A percentile compares a stretch with the other conserved stretches of the same genome.
Evolutionary conservation across 2,113 vertebrate species (phyloP).

Genomic region (Callithrix jacchus): DNA sequence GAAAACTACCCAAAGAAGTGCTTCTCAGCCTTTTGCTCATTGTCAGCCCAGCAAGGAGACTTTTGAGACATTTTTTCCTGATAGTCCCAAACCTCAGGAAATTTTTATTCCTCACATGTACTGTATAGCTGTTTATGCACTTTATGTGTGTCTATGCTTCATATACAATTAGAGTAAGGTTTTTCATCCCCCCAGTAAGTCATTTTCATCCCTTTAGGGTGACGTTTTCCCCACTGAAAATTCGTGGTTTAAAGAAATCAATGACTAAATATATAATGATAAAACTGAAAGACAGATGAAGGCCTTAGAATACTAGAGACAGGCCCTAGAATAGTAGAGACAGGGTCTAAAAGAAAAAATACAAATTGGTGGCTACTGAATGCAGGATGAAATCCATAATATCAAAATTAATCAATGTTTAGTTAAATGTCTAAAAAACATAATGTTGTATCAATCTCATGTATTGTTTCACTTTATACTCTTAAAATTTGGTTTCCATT

Average conservation of each 20-base stretch:
- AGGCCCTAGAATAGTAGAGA: not conserved
- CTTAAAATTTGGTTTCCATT: not conserved
- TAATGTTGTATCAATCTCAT: not conserved
- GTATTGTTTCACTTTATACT: not conserved
- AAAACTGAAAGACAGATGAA: not conserved
- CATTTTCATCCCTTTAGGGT: not conserved
- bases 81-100: not conserved
- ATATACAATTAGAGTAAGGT: not conserved
- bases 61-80: not conserved
- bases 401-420: not conserved
- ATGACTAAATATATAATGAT: not conserved
- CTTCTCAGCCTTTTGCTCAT: not conserved
- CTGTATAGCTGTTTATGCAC: accelerated
- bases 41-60: not conserved
- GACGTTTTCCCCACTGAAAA: not conserved
- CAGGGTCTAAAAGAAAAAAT: not conserved
- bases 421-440: slow-evolving; percentile 7
- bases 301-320: not conserved
- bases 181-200: not conserved
- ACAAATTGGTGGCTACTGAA: not conserved
- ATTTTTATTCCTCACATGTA: not conserved
- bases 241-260: not conserved
- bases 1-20: not conserved
- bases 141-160: not conserved
- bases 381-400: not conserved